Conservation (phyloP, 2,797 vertebrate genomes). For the Eupleurogrammus muticus region DNA sequence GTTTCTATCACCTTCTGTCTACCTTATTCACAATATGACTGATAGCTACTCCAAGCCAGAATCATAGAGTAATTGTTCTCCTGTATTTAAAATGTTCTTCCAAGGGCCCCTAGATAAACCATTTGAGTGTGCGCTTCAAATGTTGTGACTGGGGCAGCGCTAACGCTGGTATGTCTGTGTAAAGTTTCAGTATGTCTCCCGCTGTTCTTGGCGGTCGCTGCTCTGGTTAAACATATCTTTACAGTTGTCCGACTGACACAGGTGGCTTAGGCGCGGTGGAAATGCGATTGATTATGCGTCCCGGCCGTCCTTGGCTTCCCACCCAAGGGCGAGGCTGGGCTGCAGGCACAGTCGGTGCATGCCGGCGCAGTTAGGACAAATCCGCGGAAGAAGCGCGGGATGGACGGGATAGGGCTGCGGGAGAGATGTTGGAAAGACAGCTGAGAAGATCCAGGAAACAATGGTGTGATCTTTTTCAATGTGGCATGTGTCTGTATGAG, state of each 20-base stretch:
- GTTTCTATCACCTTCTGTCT: not conserved
- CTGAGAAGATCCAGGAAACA: conserved; percentile 14
- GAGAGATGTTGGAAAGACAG: conserved; percentile 20
- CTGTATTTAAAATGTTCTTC: conserved; percentile 12
- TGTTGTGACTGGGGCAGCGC: conserved; percentile 30
- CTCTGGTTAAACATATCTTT: conserved; percentile 76
- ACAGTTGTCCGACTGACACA: conserved; percentile 68
- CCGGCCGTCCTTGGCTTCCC: conserved; percentile 57
- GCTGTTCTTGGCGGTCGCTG: conserved; percentile 47
- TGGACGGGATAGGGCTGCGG: not conserved
- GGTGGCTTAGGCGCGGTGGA: conserved; percentile 55
- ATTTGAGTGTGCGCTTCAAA: conserved; percentile 17
- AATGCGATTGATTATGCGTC: conserved; percentile 55
- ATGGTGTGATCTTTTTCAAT: not conserved
- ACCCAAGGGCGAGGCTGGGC: conserved; percentile 24
- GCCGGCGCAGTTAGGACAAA: conserved; percentile 11
- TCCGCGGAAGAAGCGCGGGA: not conserved
- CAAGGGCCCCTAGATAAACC: conserved; percentile 12
- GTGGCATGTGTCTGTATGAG: conserved; percentile 6
- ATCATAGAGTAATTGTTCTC: not conserved
- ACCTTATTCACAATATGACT: conserved; percentile 1
- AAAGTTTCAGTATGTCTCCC: conserved; percentile 56
- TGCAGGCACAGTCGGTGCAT: conserved; percentile 6
- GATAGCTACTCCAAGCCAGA: conserved; percentile 1
- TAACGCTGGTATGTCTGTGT: conserved; percentile 48